Base-by-base conservation (phyloP, 1,140 invertebrate species). In the Meloidogyne hapla region DNA sequence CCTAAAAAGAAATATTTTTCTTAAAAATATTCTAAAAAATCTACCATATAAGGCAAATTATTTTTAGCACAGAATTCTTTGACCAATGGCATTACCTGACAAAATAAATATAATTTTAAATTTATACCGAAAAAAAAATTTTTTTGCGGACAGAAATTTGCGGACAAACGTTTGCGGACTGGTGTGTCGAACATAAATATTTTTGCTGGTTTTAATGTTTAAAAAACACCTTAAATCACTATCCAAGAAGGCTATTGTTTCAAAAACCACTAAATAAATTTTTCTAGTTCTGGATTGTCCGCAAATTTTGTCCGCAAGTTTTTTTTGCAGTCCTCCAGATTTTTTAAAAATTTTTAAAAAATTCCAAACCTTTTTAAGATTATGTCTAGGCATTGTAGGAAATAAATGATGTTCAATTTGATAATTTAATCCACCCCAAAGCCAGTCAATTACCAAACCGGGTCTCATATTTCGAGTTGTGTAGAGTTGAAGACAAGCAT, bases 391-490 rank as follows among this genome's bases (percentile, higher is more conserved):
- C 85, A 86, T 86, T 6, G 85, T 86, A 23, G 86, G 86, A 76
- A 87, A 87, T 12, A 87, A 77, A 76, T 87, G 86, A 68, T 87
- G 86, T 71, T 87, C 86, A 71, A 87, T 88, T 79, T 87, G 86
- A 66, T 87, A 88, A 80, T 87, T 87, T 10, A 87, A 78, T 38
- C 86, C 86, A 38, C 86, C 86, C 84, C 87, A 87, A 13, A 88
- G 79, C 85, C 87, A 88, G 70, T 87, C 86, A 65, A 87, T 83
- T 45, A 88, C 76, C 28, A 61, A 63, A 25, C 83, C 87, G 6
- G 87, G 83, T 6, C 78, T 75, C 85, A 87, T 87, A 74, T 88
- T 88, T 25, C 86, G 65, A 8, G 85, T 87, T 18, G 87, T 88
- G 73, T 84, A 87, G 2, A 88, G 74, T 76, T 87, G 85, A 25